phyloP scores from a whole-genome alignment of 1,140 invertebrate genomes.

The Drosophila truncata region DNA sequence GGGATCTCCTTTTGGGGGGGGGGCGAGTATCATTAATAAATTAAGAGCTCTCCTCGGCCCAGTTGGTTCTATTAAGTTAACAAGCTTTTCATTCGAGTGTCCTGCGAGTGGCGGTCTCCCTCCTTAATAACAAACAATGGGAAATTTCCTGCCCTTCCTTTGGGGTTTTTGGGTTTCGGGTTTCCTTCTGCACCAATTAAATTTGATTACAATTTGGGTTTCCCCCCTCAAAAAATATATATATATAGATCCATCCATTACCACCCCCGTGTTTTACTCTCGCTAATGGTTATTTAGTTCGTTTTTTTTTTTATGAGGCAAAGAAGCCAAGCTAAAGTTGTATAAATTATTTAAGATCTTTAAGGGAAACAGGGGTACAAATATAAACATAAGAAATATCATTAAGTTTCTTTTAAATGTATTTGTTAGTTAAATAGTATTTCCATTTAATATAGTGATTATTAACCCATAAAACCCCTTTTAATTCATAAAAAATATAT shows the following conservation, averaged over 20 bases:
- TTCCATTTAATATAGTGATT: no score
- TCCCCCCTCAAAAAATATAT: constrained; percentile 19
- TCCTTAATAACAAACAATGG: constrained; percentile 21
- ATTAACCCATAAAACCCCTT: background rate
- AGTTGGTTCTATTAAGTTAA: constrained; percentile 74
- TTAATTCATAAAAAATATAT: no score
- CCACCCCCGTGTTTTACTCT: constrained; percentile 27
- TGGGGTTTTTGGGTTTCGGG: constrained; percentile 19
- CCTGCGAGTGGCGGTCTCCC: constrained; percentile 1
- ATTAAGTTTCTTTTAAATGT: no score
- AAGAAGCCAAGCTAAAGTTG: constrained; percentile 15
- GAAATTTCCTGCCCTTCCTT: constrained; percentile 12
- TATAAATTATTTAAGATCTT: constrained; percentile 5
- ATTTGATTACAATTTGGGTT: constrained; percentile 79
- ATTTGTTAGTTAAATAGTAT: no score
- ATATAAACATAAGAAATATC: no score
- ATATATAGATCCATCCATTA: constrained; percentile 13
- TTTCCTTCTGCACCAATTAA: constrained; percentile 63
- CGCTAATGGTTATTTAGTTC: constrained; percentile 65
- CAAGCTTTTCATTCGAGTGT: constrained; percentile 78
- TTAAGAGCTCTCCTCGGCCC: constrained; percentile 48
- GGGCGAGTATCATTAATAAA: constrained; percentile 70
- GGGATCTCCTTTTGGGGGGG: background rate
- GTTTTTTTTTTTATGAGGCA: constrained; percentile 19
- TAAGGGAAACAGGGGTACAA: no score